Evolutionary conservation across 2,888 invertebrate species (phyloP), one percentile per base, ranked within the genome.

Genomic region (Tanypteryx hageni): DNA sequence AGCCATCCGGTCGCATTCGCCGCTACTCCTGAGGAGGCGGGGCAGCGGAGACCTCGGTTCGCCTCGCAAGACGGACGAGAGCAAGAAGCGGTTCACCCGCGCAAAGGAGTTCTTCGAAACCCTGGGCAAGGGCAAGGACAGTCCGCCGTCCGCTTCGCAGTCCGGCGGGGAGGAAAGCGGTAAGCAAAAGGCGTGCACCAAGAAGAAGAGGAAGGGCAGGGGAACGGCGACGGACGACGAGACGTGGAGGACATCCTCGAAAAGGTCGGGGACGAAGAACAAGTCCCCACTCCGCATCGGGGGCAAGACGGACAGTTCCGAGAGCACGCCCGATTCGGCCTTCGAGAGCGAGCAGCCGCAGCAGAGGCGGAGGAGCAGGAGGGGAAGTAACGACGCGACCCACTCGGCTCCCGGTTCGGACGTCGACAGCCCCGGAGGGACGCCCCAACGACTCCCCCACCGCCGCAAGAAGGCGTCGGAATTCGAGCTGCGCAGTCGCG

Each of bases 101-200:
- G 96, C 96, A 22, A 96, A 95, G 94, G 94, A 95, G 94, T 96
- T 95, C 93, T 96, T 96, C 93, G 95, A 96, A 94, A 96, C 95
- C 2, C 94, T 96, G 86, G 96, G 96, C 94, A 95, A 95, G 93
- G 93, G 95, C 11, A 94, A 95, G 92, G 95, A 94, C 93, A 61
- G 16, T 56, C 57, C 92, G 0, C 58, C 91, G 18, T 31, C 57
- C 81, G 57, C 58, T 10, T 57, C 84, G 31, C 86, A 61, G 31
- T 61, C 89, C 5, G 83, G 56, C 16, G n/a, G 31, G 5, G 86
- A 86, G 8, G 89, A 64, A 9, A 0, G 14, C 18, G 31, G 13
- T 13, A 16, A 59, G 27, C 16, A 27, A 27, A 31, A 27, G 3
- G 14, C 59, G n/a, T 22, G 14, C 8, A 22, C 8, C 58, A 61